Evolutionary conservation across 2,797 vertebrate genomes (phyloP).

Genomic region (Tolypeutes matacus): DNA sequence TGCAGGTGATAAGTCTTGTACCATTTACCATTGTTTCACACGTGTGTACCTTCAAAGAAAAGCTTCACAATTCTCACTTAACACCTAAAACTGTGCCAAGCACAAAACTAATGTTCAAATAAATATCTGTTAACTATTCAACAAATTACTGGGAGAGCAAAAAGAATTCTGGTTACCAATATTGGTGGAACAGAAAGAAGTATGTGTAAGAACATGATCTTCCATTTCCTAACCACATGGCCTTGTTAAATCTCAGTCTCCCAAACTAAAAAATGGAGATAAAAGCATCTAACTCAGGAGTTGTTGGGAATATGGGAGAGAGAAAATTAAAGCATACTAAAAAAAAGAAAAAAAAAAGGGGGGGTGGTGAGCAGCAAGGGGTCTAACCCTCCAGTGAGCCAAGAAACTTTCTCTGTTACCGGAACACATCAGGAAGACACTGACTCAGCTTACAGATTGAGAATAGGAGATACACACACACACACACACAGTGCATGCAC

Average conservation of each 20-base stretch:
- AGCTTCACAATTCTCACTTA: conserved; percentile 6
- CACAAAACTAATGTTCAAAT: neutral
- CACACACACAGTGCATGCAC: neutral
- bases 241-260: neutral
- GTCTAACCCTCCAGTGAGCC: neutral
- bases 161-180: neutral
- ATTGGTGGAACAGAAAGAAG: neutral
- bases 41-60: neutral
- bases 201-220: neutral
- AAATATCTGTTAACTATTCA: neutral
- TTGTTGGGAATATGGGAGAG: neutral
- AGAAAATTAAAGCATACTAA: neutral
- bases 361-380: neutral
- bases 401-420: neutral
- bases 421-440: neutral
- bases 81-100: neutral
- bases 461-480: neutral
- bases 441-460: neutral
- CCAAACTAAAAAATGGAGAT: neutral
- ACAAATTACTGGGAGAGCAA: neutral
- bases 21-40: neutral
- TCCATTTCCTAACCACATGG: neutral
- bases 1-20: neutral
- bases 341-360: neutral
- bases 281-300: neutral